phyloP scores from a whole-genome alignment of 2,888 invertebrate species.

The Cepaea hortensis region DNA sequence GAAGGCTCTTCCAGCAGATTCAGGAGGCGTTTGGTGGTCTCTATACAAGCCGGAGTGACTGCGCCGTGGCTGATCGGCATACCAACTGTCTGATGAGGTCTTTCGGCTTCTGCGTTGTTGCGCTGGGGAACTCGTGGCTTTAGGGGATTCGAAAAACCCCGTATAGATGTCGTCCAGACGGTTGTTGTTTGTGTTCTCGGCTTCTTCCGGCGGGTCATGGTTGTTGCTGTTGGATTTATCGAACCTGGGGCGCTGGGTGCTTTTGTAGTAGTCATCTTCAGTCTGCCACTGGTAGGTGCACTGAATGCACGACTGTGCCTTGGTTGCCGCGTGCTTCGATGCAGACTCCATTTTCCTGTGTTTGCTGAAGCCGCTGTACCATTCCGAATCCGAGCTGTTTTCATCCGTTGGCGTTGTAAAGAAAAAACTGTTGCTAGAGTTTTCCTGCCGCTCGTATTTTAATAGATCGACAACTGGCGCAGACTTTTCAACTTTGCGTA shows the following conservation, averaged over 20 bases:
- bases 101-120: background rate
- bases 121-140: background rate
- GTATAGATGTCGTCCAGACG: slow-evolving; percentile 37
- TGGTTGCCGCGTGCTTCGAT: too few species aligned
- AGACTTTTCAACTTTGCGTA: background rate
- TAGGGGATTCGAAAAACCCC: background rate
- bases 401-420: background rate
- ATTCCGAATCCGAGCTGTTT: background rate
- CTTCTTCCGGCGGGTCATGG: background rate
- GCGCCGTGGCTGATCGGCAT: background rate
- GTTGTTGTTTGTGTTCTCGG: slow-evolving; percentile 22
- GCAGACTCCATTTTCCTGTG: background rate
- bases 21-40: background rate
- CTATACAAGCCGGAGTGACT: background rate
- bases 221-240: slow-evolving; percentile 24
- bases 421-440: background rate
- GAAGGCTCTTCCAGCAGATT: background rate
- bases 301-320: too few species aligned
- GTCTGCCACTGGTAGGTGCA: background rate
- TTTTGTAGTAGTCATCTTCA: slow-evolving; percentile 28
- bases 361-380: slow-evolving; percentile 4
- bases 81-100: background rate
- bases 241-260: background rate
- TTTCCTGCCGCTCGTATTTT: slow-evolving; percentile 21
- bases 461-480: background rate